phyloP scores from a whole-genome alignment of 2,888 invertebrate species.

The Unio pictorum region DNA sequence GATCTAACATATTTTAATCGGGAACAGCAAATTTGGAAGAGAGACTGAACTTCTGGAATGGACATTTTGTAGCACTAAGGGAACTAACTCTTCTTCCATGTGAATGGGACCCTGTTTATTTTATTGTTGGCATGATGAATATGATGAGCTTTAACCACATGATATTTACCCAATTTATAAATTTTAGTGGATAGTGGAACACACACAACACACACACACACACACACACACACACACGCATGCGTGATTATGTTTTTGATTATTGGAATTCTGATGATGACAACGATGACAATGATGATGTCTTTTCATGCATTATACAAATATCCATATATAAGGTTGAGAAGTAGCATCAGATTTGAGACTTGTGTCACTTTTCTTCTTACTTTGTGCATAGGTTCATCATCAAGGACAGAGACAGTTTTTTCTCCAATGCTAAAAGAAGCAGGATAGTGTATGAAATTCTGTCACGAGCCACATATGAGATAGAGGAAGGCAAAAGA shows the following conservation, averaged over 20 bases:
- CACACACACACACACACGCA: no score
- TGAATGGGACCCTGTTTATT: no score
- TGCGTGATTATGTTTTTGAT: no score
- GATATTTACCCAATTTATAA: no score
- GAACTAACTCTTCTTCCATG: no score
- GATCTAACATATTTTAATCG: no score
- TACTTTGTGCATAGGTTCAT: conserved; percentile 46
- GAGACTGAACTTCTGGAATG: no score
- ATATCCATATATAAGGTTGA: neutral
- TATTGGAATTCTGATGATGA: no score
- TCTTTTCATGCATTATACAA: neutral
- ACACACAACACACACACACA: neutral
- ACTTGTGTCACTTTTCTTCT: neutral
- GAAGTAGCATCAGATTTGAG: neutral
- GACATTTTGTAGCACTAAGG: no score
- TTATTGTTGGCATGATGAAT: no score
- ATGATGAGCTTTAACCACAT: no score
- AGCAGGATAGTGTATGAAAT: conserved; percentile 93
- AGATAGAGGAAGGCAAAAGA: conserved; percentile 73
- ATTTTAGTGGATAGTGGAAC: neutral
- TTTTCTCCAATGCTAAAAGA: conserved; percentile 89
- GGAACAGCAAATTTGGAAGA: no score
- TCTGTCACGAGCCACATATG: conserved; percentile 87
- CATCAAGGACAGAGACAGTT: conserved; percentile 85
- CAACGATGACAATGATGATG: neutral